Evolutionary conservation across 2,113 vertebrate genomes (phyloP).

Genomic region (Rhabdornis inornatus): DNA sequence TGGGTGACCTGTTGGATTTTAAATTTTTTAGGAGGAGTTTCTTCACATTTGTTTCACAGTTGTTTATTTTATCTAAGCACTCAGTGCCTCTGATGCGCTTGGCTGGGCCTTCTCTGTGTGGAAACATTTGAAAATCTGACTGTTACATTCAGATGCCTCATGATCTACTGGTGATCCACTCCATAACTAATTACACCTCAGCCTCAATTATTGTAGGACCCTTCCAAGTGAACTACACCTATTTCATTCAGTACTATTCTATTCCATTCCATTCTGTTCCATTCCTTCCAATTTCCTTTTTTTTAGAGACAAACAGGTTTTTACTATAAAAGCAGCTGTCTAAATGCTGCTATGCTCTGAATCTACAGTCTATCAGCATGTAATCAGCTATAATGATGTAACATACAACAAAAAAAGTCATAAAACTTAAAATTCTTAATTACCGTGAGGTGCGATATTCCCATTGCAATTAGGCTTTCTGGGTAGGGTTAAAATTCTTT

Average conservation of each 20-base stretch:
- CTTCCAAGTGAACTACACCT: not conserved
- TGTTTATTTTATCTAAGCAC: not conserved
- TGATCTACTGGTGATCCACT: not conserved
- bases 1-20: not conserved
- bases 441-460: not conserved
- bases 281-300: not conserved
- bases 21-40: not conserved
- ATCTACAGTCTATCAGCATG: not conserved
- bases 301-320: not conserved
- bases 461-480: not conserved
- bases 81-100: accelerated
- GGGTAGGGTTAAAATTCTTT: not conserved
- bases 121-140: not conserved
- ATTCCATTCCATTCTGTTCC: not conserved
- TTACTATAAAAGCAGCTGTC: not conserved
- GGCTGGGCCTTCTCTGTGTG: not conserved
- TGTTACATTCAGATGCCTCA: not conserved
- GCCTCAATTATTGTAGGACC: not conserved
- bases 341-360: not conserved
- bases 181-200: not conserved
- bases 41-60: not conserved
- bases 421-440: not conserved
- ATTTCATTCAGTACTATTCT: not conserved
- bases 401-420: not conserved
- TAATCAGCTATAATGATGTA: not conserved